These are phyloP conservation scores for Aspidapion aeneum DNA, from an alignment of 2,888 invertebrate genomes.

Conservation along the genomic window DNA sequence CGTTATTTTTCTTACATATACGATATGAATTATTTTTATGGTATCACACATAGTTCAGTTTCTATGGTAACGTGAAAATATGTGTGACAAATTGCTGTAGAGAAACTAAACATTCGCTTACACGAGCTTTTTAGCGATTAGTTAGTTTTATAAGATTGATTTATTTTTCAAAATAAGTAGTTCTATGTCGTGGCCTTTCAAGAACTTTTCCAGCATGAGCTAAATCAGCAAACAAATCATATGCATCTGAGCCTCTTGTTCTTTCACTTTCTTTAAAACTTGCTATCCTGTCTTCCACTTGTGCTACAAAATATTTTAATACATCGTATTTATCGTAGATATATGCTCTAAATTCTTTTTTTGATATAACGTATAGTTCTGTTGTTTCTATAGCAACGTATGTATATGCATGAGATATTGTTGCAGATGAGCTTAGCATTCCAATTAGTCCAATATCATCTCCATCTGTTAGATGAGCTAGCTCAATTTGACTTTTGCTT, in stretches of 20 bases:
- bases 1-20: slow-evolving; percentile 39
- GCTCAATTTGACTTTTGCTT: not conserved
- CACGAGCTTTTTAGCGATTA: too few relatives aligned
- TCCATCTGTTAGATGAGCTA: not conserved
- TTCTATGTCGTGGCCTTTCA: slow-evolving; percentile 20
- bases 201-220: slow-evolving; percentile 19
- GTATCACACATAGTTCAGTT: slow-evolving; percentile 39
- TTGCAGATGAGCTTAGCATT: not conserved
- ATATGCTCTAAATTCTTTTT: slow-evolving; percentile 30
- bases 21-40: slow-evolving; percentile 30
- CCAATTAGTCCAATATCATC: slow-evolving; percentile 23
- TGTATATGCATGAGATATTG: slow-evolving; percentile 17
- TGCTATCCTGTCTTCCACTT: slow-evolving; percentile 29
- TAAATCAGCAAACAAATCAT: slow-evolving; percentile 18
- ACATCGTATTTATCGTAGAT: slow-evolving; percentile 42
- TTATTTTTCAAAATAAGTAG: slow-evolving; percentile 17
- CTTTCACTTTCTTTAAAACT: slow-evolving; percentile 19
- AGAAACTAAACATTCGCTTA: not conserved
- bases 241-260: slow-evolving; percentile 5
- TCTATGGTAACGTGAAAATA: slow-evolving; percentile 33
- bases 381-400: slow-evolving; percentile 39
- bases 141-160: too few relatives aligned
- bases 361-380: slow-evolving; percentile 37
- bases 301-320: slow-evolving; percentile 37
- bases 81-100: slow-evolving; percentile 3